Evolutionary conservation across 35 echinoderm and acorn worm species (phyloP).

Genomic region (Apostichopus parvimensis): DNA sequence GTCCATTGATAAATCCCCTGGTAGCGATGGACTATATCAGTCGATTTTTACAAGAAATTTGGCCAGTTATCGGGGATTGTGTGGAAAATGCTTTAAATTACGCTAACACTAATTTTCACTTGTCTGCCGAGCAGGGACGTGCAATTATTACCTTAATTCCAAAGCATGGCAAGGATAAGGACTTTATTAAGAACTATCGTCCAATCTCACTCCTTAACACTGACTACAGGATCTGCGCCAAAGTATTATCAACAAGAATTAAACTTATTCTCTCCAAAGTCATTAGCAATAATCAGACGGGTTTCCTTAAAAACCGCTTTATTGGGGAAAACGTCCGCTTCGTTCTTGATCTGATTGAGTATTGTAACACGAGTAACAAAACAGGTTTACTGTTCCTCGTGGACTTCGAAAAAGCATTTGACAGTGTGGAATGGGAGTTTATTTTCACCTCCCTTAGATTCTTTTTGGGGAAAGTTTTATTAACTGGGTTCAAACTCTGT

Average conservation of each 20-base stretch:
- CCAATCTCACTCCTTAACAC: background rate
- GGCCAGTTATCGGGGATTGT: background rate
- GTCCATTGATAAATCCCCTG: background rate
- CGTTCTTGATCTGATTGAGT: background rate
- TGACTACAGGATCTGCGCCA: background rate
- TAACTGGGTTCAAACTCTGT: constrained; percentile 1
- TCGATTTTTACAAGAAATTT: background rate
- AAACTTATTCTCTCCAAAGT: background rate
- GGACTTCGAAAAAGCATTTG: constrained; percentile 43
- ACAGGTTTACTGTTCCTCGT: background rate
- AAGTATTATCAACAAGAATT: background rate
- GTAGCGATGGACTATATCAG: too few species aligned
- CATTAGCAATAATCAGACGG: background rate
- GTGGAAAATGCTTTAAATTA: background rate
- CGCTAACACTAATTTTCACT: background rate
- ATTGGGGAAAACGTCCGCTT: background rate
- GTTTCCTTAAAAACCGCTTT: background rate
- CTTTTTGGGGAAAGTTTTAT: constrained; percentile 2
- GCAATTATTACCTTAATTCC: background rate
- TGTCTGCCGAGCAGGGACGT: background rate
- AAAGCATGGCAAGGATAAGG: background rate
- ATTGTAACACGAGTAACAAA: background rate
- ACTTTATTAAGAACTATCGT: background rate
- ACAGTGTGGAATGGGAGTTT: constrained; percentile 4
- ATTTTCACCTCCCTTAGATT: background rate